A percentile compares a stretch with the other conserved stretches of the same genome.
Conservation (phyloP, 2,888 invertebrate species). For the Hipparchia sbordonii region DNA sequence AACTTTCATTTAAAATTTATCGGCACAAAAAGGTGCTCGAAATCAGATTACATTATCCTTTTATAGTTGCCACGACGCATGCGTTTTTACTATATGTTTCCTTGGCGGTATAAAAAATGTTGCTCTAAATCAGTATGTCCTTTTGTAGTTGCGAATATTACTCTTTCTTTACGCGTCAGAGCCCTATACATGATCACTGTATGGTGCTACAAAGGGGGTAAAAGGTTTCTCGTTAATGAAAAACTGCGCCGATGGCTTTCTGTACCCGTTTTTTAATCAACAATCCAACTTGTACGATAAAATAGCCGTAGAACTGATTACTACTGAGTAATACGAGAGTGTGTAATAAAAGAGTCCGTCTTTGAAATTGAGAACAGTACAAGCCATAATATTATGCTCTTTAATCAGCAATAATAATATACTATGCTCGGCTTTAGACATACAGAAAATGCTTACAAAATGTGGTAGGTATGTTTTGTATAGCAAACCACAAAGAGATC, state of each 20-base stretch:
- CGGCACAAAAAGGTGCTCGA: too few species aligned
- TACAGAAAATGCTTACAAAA: too few species aligned
- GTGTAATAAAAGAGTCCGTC: neutral
- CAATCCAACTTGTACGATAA: constrained; percentile 9
- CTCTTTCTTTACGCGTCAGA: neutral
- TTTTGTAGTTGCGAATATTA: constrained; percentile 7
- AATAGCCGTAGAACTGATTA: neutral
- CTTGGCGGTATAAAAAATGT: neutral
- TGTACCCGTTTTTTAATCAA: constrained; percentile 16
- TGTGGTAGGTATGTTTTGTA: too few species aligned
- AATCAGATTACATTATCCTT: too few species aligned
- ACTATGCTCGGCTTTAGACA: too few species aligned
- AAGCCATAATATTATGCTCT: neutral
- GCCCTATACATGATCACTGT: neutral
- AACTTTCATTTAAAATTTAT: too few species aligned
- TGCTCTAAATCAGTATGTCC: neutral
- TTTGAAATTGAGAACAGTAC: neutral
- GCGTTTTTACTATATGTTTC: too few species aligned
- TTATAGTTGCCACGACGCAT: too few species aligned
- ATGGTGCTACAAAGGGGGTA: constrained; percentile 12
- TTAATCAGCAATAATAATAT: too few species aligned
- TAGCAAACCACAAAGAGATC: too few species aligned
- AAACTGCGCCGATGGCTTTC: constrained; percentile 18
- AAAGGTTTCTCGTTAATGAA: constrained; percentile 28
- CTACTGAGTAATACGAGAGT: neutral